These are phyloP conservation scores for Ctenodactylus gundi DNA, from an alignment of 2,113 vertebrate species.

Conservation along the genomic window DNA sequence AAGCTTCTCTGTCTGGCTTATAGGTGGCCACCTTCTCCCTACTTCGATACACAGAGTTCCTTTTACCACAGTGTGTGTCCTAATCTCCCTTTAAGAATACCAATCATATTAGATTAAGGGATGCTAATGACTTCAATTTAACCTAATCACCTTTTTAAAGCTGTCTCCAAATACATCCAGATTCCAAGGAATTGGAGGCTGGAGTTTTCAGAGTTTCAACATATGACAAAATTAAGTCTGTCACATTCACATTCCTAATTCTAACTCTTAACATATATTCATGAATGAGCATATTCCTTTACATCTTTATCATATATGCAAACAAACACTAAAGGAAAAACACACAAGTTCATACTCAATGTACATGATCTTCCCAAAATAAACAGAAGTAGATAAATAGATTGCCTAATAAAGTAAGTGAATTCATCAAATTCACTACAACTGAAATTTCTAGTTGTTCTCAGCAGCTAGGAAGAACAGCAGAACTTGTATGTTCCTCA, in stretches of 20 bases:
- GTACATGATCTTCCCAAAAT: neutral
- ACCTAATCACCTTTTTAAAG: neutral
- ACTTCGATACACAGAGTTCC: neutral
- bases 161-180: neutral
- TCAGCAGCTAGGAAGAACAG: neutral
- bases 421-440: neutral
- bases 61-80: neutral
- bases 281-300: neutral
- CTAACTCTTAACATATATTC: neutral
- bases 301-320: neutral
- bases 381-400: neutral
- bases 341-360: neutral
- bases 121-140: neutral
- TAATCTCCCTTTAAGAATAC: neutral
- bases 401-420: neutral
- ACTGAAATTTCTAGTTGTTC: neutral
- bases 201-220: neutral
- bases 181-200: neutral
- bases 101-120: neutral
- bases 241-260: neutral
- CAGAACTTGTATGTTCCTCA: neutral
- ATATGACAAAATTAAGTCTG: neutral
- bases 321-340: slow-evolving; percentile 35
- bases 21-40: neutral
- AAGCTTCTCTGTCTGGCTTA: neutral